Conservation (phyloP, 2,797 vertebrate genomes). For the Scarus forsteni region DNA sequence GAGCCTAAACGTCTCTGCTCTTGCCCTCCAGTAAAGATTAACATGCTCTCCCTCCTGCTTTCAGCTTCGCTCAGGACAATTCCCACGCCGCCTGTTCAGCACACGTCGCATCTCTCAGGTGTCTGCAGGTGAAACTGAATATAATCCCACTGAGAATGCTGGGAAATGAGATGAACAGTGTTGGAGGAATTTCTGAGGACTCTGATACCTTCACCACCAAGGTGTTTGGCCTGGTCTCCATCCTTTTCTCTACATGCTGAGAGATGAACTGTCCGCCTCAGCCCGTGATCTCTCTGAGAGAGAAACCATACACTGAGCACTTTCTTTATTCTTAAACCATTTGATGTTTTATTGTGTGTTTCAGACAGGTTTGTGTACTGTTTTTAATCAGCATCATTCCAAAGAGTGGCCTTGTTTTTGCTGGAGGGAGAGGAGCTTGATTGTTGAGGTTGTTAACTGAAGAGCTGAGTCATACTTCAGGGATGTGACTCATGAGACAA, state of each 20-base stretch:
- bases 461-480: conserved; percentile 61
- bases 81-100: conserved; percentile 91
- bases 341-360: conserved; percentile 63
- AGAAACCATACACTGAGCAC: conserved; percentile 79
- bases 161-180: conserved; percentile 69
- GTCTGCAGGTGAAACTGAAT: conserved; percentile 94
- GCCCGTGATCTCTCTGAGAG: conserved; percentile 72
- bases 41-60: conserved; percentile 26
- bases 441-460: conserved; percentile 37
- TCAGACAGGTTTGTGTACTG: conserved; percentile 57
- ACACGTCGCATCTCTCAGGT: conserved; percentile 93
- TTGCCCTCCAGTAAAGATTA: conserved; percentile 40
- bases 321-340: conserved; percentile 68
- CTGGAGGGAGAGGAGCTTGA: conserved; percentile 30
- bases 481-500: conserved; percentile 52
- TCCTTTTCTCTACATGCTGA: conserved; percentile 40
- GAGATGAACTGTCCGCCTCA: conserved; percentile 35
- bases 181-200: conserved; percentile 12
- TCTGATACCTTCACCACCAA: not conserved
- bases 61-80: conserved; percentile 91
- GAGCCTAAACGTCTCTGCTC: conserved; percentile 21
- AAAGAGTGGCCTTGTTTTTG: conserved; percentile 79
- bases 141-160: conserved; percentile 84
- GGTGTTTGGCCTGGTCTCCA: conserved; percentile 37
- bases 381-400: conserved; percentile 84